A percentile compares a stretch with the other conserved stretches of the same genome.
phyloP scores from a whole-genome alignment of 2,113 vertebrate genomes.

The Callopanchax toddi region DNA sequence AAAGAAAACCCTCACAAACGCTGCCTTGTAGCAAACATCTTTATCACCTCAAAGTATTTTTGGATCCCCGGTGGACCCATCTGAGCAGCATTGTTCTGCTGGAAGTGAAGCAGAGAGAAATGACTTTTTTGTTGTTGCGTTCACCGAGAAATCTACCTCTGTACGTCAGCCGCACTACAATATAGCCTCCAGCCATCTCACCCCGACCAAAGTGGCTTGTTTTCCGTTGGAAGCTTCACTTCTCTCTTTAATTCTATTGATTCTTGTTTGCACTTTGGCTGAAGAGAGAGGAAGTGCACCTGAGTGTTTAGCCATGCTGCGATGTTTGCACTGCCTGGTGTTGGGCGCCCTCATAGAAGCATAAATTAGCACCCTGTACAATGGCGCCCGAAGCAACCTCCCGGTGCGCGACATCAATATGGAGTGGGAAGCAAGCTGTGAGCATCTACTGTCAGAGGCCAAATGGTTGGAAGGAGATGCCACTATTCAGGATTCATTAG shows the following conservation, averaged over 20 bases:
- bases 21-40: conserved; percentile 51
- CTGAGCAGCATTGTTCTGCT: conserved; percentile 39
- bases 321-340: conserved; percentile 63
- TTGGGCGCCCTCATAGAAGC: conserved; percentile 63
- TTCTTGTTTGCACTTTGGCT: conserved; percentile 72
- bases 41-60: conserved; percentile 65
- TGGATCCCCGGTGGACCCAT: conserved; percentile 48
- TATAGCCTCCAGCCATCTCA: conserved; percentile 72
- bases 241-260: conserved; percentile 74
- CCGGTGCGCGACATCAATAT: conserved; percentile 77
- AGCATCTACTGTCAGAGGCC: conserved; percentile 72
- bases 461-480: conserved; percentile 73
- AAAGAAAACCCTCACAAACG: conserved; percentile 41
- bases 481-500: conserved; percentile 66
- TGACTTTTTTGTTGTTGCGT: conserved; percentile 51
- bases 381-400: conserved; percentile 71
- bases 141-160: conserved; percentile 42
- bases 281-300: conserved; percentile 66
- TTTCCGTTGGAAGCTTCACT: conserved; percentile 49
- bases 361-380: conserved; percentile 80
- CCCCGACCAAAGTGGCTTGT: conserved; percentile 65
- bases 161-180: conserved; percentile 32
- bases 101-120: conserved; percentile 52
- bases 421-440: conserved; percentile 79
- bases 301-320: conserved; percentile 71